phyloP scores from a whole-genome alignment of 2,797 vertebrate genomes.

The Macroramphosus scolopax region DNA sequence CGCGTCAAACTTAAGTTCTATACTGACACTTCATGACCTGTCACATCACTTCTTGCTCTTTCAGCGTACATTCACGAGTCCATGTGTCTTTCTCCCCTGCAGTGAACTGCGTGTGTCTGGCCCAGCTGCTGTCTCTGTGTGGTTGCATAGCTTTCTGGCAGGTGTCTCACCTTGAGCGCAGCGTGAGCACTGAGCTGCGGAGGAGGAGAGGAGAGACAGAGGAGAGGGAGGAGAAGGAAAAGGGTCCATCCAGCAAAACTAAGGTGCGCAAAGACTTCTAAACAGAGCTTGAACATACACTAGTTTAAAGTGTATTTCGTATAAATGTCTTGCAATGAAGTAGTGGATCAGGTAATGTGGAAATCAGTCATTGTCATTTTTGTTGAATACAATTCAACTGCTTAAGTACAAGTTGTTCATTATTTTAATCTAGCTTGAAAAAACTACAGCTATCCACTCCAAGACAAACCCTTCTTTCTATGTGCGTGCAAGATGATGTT shows the following conservation, averaged over 20 bases:
- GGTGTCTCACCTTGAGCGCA: conserved; percentile 88
- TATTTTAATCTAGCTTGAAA: no score
- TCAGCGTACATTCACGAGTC: conserved; percentile 1
- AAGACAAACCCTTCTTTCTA: no score
- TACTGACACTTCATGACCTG: not conserved
- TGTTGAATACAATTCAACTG: no score
- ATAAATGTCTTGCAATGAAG: no score
- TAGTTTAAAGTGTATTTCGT: no score
- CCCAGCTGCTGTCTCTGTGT: conserved; percentile 87
- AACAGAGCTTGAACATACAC: no score
- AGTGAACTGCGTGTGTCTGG: conserved; percentile 80
- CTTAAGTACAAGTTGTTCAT: no score
- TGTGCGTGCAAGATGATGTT: no score
- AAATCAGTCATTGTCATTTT: no score
- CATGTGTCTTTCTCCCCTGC: conserved; percentile 23
- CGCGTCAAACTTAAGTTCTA: no score
- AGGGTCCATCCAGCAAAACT: conserved; percentile 69
- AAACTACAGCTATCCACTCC: no score
- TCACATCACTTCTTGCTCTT: not conserved
- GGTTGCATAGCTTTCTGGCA: conserved; percentile 93
- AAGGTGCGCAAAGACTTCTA: conserved; percentile 59
- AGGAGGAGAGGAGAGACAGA: conserved; percentile 86
- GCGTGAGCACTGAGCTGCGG: conserved; percentile 87
- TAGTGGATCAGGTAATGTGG: no score
- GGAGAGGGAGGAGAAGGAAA: conserved; percentile 79